phyloP scores from a whole-genome alignment of 2,888 invertebrate genomes.

The Acrocera orbiculus region DNA sequence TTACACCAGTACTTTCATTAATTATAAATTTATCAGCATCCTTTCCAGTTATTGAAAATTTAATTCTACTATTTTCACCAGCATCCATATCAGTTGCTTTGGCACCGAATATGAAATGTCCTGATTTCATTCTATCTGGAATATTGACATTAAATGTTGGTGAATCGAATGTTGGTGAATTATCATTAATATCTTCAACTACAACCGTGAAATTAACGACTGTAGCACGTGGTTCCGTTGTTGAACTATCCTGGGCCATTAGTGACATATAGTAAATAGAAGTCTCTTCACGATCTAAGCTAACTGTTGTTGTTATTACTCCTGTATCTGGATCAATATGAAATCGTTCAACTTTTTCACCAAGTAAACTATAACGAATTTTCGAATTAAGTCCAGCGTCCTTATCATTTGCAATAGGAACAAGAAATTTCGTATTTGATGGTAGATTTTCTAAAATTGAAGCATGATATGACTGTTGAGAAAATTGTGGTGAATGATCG shows the following conservation, averaged over 20 bases:
- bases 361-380: slow-evolving; percentile 68
- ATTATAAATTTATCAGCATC: slow-evolving; percentile 64
- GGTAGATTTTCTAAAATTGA: slow-evolving; percentile 68
- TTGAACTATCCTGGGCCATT: slow-evolving; percentile 76
- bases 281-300: slow-evolving; percentile 64
- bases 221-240: slow-evolving; percentile 66
- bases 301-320: slow-evolving; percentile 50
- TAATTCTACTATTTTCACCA: slow-evolving; percentile 62
- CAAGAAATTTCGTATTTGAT: slow-evolving; percentile 56
- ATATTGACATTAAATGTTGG: slow-evolving; percentile 62
- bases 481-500: slow-evolving; percentile 82
- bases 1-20: slow-evolving; percentile 67
- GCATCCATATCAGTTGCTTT: slow-evolving; percentile 71
- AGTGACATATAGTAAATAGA: slow-evolving; percentile 61
- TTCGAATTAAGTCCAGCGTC: slow-evolving; percentile 74
- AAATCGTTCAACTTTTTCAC: slow-evolving; percentile 67
- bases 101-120: slow-evolving; percentile 81
- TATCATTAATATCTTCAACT: slow-evolving; percentile 72
- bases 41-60: slow-evolving; percentile 59
- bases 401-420: slow-evolving; percentile 61
- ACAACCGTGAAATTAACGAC: slow-evolving; percentile 67
- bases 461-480: slow-evolving; percentile 60
- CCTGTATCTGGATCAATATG: slow-evolving; percentile 62
- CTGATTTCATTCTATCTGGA: slow-evolving; percentile 59
- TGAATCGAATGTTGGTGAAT: slow-evolving; percentile 59